Evolutionary conservation across 2,113 vertebrate genomes (phyloP), one percentile per base, ranked within the genome.

Genomic region (Grus americana): DNA sequence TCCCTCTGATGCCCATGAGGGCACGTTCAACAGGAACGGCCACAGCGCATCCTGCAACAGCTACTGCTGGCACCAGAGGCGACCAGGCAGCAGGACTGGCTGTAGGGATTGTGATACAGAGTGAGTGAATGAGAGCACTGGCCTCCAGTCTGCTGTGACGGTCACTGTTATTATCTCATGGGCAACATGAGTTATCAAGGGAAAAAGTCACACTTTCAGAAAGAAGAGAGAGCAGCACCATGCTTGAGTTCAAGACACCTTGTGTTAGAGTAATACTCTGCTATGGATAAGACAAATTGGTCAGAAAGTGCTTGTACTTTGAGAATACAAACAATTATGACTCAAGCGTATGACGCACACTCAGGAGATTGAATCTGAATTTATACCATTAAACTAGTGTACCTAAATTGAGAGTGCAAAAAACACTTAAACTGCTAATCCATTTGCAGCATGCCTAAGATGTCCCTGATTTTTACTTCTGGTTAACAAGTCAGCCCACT

Each of bases 51-150:
- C 54, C 61, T 84, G 55, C 29, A 14, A 42, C 6, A 47, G 38
- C 76, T 34, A 4, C 10, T 49, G 52, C 38, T 66, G 46, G 30
- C 58, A 54, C n/a, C 7, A 1, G 36, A 42, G 67, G 40, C 0
- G 1, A 32, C 21, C 20, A 27, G 61, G 50, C 52, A 42, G 29
- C 9, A 27, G 63, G 29, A 34, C 11, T 59, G 62, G 44, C 34
- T 4, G 0, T 3, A 36, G 29, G 67, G 47, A 46, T 38, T 24
- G 27, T 0, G 5, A 19, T 11, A 13, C 3, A 24, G 11, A 27
- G 32, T 0, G 4, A 21, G 63, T 4, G 36, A 79, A 12, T 10
- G 22, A 59, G 21, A 75, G 50, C 88, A 44, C 22, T 20, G 42
- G 23, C 32, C 59, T 74, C 47, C 57, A 15, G 5, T 7, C 79